Evolutionary conservation across 2,113 vertebrate genomes (phyloP).

Genomic region (Chlorodrepanis virens): DNA sequence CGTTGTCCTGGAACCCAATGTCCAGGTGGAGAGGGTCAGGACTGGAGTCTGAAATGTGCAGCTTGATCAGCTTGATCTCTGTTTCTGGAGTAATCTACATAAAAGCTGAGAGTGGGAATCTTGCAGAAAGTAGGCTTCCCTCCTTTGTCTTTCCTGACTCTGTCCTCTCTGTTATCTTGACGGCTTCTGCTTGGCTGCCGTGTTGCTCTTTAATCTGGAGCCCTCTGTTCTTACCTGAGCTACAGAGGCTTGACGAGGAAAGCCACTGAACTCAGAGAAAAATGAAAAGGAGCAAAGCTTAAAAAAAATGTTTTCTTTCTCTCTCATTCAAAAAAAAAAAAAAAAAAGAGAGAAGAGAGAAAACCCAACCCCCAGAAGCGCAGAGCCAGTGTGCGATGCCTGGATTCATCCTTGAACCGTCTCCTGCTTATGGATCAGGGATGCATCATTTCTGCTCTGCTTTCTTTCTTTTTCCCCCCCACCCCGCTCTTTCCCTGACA

Average conservation of each 20-base stretch:
- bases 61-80: background rate
- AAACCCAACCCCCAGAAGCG: background rate
- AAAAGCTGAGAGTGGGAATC: background rate
- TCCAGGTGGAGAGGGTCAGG: background rate
- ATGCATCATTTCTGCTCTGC: background rate
- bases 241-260: conserved; percentile 25
- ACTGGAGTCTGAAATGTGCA: background rate
- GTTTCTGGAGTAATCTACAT: background rate
- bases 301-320: conserved; percentile 26
- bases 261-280: background rate
- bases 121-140: background rate
- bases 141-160: background rate
- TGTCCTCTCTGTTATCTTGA: background rate
- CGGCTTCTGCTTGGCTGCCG: background rate
- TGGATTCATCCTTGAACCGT: conserved; percentile 37
- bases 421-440: background rate
- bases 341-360: background rate
- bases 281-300: conserved; percentile 42
- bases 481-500: accelerated
- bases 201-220: conserved; percentile 44
- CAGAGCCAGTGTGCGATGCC: background rate
- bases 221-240: conserved; percentile 57
- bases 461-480: background rate
- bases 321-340: background rate
- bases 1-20: accelerated